Percentiles rank a stretch among this genome's conserved stretches.
Conservation (phyloP, 2,113 vertebrate species). For the Columbina picui region DNA sequence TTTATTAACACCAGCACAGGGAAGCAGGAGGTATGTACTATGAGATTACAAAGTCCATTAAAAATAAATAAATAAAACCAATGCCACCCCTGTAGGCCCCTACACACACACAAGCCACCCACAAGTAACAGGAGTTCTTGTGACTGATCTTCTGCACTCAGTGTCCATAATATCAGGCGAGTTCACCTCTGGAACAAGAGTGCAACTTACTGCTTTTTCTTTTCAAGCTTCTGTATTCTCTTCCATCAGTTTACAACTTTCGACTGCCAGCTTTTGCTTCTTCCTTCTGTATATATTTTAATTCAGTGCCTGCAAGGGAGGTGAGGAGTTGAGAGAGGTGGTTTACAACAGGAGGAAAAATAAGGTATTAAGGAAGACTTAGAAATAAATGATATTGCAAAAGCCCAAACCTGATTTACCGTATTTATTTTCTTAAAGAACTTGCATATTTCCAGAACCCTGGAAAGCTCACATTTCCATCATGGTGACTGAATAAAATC, state of each 20-base stretch:
- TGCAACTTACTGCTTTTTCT: neutral
- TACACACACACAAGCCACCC: neutral
- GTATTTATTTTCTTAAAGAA: neutral
- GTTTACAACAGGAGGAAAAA: neutral
- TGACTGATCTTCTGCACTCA: neutral
- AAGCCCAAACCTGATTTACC: neutral
- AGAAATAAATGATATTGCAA: neutral
- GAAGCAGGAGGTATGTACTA: neutral
- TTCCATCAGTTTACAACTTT: neutral
- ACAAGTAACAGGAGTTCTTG: neutral
- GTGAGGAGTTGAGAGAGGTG: neutral
- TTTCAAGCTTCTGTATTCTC: neutral
- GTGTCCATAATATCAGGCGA: neutral
- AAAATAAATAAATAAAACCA: neutral
- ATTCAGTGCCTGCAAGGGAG: fast-evolving
- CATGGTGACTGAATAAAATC: neutral
- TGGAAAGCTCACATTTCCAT: neutral
- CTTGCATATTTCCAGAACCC: neutral
- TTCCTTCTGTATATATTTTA: neutral
- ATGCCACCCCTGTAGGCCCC: neutral
- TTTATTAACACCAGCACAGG: neutral
- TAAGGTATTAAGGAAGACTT: neutral
- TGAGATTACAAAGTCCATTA: neutral
- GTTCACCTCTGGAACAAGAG: neutral
- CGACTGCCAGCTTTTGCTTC: neutral